Percentiles rank a stretch among this genome's conserved stretches.
Evolutionary conservation across 1,140 invertebrate species (phyloP).

Genomic region (Streblospio benedicti): DNA sequence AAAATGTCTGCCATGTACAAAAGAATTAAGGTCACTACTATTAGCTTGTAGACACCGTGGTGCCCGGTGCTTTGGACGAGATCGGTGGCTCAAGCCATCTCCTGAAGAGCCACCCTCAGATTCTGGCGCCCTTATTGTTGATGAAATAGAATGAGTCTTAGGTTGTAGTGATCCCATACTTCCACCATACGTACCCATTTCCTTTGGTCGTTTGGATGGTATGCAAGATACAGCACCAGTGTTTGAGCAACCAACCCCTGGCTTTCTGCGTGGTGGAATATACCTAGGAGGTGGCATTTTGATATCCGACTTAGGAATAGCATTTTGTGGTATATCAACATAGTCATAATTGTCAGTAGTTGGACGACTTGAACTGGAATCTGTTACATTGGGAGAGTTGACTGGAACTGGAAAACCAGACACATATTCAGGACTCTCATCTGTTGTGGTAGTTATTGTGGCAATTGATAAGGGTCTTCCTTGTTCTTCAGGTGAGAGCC

Average conservation of each 20-base stretch:
- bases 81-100: too few relatives aligned
- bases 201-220: too few relatives aligned
- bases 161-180: too few relatives aligned
- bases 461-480: neutral
- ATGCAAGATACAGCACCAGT: neutral
- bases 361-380: conserved; percentile 7
- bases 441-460: neutral
- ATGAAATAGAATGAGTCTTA: too few relatives aligned
- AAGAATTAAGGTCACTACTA: too few relatives aligned
- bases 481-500: neutral
- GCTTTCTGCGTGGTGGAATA: neutral
- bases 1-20: too few relatives aligned
- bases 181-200: too few relatives aligned
- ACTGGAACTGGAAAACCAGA: conserved; percentile 1
- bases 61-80: too few relatives aligned
- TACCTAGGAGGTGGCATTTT: neutral
- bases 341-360: conserved; percentile 6
- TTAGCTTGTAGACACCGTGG: too few relatives aligned
- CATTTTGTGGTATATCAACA: neutral
- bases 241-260: neutral
- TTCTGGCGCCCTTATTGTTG: too few relatives aligned
- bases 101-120: too few relatives aligned
- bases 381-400: conserved; percentile 14
- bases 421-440: conserved; percentile 7
- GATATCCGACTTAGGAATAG: neutral